Conservation (phyloP, 2,797 vertebrate genomes). For the Sebastes oblongus region DNA sequence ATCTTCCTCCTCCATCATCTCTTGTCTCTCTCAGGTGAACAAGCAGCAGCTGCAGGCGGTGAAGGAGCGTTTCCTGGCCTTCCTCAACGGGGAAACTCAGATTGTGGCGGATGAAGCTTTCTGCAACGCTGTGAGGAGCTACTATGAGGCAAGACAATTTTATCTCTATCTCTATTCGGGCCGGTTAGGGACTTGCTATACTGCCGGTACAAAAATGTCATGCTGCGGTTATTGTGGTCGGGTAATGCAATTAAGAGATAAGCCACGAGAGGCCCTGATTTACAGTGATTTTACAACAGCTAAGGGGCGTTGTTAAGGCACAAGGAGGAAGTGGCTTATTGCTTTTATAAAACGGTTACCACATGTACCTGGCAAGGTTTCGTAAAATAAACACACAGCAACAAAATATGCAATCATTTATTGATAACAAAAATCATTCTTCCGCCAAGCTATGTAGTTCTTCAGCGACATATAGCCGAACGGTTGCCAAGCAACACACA, state of each 20-base stretch:
- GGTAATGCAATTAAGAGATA: neutral
- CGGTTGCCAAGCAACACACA: neutral
- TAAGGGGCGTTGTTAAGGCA: neutral
- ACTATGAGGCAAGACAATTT: conserved; percentile 88
- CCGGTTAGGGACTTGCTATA: neutral
- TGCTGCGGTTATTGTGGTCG: neutral
- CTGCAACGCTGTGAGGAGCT: conserved; percentile 95
- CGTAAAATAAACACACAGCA: neutral
- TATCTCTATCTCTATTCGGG: neutral
- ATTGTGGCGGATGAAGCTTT: conserved; percentile 97
- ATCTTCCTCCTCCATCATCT: neutral
- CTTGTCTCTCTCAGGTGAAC: conserved; percentile 84
- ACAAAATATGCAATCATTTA: neutral
- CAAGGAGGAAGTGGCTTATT: neutral
- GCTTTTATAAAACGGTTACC: neutral
- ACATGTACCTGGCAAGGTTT: neutral
- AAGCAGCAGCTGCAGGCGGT: conserved; percentile 93
- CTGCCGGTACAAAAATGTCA: neutral
- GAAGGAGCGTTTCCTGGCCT: conserved; percentile 92
- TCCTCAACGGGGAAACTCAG: conserved; percentile 93
- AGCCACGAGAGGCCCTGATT: neutral
- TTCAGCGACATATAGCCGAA: neutral
- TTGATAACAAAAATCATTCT: neutral
- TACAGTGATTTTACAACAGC: neutral
- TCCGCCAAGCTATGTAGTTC: neutral